Conservation (phyloP, 2,888 invertebrate species). For the Sericinus montela region DNA sequence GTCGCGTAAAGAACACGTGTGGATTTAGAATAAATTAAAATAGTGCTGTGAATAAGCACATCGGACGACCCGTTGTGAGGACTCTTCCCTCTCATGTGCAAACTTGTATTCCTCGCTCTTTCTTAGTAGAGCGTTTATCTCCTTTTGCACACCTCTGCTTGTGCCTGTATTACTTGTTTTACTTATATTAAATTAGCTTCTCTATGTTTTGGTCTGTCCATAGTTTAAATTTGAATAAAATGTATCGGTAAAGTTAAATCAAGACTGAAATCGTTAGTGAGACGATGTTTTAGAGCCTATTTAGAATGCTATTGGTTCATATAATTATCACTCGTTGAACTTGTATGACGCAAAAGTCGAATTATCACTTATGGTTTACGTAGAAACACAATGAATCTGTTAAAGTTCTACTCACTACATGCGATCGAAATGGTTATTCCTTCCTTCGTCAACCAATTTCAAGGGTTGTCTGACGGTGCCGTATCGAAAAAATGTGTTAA, state of each 20-base stretch:
- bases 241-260: not conserved
- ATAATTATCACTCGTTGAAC: slow-evolving; percentile 1
- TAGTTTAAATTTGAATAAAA: not conserved
- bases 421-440: too few species aligned
- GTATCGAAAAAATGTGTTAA: too few species aligned
- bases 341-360: slow-evolving; percentile 8
- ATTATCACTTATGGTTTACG: slow-evolving; percentile 10
- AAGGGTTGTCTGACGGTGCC: too few species aligned
- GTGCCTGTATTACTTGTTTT: slow-evolving; percentile 29
- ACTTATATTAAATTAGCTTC: slow-evolving; percentile 24
- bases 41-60: slow-evolving; percentile 63
- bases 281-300: not conserved
- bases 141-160: slow-evolving; percentile 34
- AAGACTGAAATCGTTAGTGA: not conserved
- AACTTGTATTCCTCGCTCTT: slow-evolving; percentile 24
- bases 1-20: slow-evolving; percentile 45
- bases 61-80: slow-evolving; percentile 25
- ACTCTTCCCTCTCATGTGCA: slow-evolving; percentile 25
- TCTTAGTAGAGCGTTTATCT: slow-evolving; percentile 26
- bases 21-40: slow-evolving; percentile 60
- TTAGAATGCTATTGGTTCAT: slow-evolving; percentile 4
- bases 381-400: not conserved
- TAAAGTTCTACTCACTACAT: not conserved
- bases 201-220: not conserved
- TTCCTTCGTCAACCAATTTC: too few species aligned